Conservation (phyloP, 2,113 vertebrate species). For the Datnioides undecimradiatus region DNA sequence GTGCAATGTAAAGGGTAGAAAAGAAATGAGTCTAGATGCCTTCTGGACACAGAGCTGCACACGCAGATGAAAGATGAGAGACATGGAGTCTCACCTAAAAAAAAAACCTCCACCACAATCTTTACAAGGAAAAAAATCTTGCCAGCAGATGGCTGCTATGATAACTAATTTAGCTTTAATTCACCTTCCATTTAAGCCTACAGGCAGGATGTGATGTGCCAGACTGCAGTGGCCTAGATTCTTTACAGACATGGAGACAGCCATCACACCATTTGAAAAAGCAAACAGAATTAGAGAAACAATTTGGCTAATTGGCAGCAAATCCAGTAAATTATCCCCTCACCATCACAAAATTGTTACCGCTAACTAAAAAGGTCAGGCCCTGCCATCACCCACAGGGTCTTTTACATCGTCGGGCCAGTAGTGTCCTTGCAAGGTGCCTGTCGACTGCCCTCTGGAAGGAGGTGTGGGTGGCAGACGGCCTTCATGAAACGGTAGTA, state of each 20-base stretch:
- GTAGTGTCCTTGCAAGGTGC: slow-evolving; percentile 57
- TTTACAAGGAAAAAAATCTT: slow-evolving; percentile 60
- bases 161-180: slow-evolving; percentile 85
- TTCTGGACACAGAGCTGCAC: slow-evolving; percentile 80
- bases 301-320: slow-evolving; percentile 37
- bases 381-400: slow-evolving; percentile 43
- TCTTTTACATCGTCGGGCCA: slow-evolving; percentile 53
- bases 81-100: slow-evolving; percentile 66
- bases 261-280: slow-evolving; percentile 43
- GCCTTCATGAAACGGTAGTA: slow-evolving; percentile 72
- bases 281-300: slow-evolving; percentile 43
- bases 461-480: slow-evolving; percentile 79
- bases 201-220: slow-evolving; percentile 64
- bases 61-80: slow-evolving; percentile 76
- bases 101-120: slow-evolving; percentile 61
- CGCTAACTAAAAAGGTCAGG: slow-evolving; percentile 53
- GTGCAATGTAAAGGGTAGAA: slow-evolving; percentile 78
- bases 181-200: slow-evolving; percentile 73
- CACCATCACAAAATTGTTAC: slow-evolving; percentile 28
- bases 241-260: slow-evolving; percentile 56
- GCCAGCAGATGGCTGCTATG: slow-evolving; percentile 66
- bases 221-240: slow-evolving; percentile 77
- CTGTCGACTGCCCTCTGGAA: slow-evolving; percentile 61
- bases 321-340: slow-evolving; percentile 18
- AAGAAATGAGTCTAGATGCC: slow-evolving; percentile 82